Conservation (phyloP, 2,113 vertebrate species). For the Paralichthys olivaceus region DNA sequence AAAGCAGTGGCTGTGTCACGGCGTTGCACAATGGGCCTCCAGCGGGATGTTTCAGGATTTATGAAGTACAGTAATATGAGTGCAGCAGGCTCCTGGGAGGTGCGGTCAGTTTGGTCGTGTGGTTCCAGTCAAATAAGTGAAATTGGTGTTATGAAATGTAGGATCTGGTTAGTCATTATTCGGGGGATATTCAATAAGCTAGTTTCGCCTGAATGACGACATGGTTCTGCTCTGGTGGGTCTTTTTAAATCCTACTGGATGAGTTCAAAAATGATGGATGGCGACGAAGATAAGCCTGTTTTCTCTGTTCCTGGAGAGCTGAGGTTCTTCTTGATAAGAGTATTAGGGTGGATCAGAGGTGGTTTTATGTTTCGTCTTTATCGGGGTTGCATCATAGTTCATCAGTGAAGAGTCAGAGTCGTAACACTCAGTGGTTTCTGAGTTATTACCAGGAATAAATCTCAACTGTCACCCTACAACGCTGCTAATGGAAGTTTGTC, state of each 20-base stretch:
- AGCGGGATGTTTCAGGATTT: conserved; percentile 41
- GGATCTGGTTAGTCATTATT: conserved; percentile 29
- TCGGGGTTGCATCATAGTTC: conserved; percentile 13
- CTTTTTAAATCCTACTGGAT: background rate
- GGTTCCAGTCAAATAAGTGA: conserved; percentile 58
- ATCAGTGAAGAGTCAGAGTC: background rate
- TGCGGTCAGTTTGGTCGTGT: conserved; percentile 48
- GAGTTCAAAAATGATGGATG: background rate
- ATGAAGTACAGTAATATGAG: conserved; percentile 57
- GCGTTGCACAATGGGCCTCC: conserved; percentile 48
- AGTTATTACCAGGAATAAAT: conserved; percentile 1
- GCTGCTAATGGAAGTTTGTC: conserved; percentile 12
- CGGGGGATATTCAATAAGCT: background rate
- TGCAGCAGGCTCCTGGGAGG: conserved; percentile 53
- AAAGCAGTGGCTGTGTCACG: conserved; percentile 39
- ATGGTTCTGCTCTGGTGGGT: background rate
- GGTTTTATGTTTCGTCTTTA: conserved; percentile 9
- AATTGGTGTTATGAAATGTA: conserved; percentile 53
- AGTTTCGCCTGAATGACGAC: conserved; percentile 15
- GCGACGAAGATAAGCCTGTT: background rate
- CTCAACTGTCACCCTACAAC: conserved; percentile 19
- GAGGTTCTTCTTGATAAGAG: background rate
- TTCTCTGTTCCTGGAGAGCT: conserved; percentile 17
- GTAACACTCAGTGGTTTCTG: background rate
- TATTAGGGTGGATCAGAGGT: background rate